Base-by-base conservation (phyloP, 2,797 vertebrate species). In the Notolabrus celidotus region DNA sequence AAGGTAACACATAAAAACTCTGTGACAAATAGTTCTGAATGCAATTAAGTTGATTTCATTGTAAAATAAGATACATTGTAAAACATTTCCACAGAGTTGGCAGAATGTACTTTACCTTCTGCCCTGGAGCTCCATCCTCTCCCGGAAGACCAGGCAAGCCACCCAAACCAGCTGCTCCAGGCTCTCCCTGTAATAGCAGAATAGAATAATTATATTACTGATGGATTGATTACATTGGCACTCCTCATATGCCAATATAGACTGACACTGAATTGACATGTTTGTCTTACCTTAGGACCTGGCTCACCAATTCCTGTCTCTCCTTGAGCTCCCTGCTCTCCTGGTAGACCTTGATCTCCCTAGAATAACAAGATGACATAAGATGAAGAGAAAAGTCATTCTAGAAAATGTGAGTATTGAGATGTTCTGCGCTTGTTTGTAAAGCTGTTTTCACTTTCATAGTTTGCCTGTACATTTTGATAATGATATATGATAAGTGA, bases 81-180 rank as follows among this genome's bases (percentile, higher is more conserved):
- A 10, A 50, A 3, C 5, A 43, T 74, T 57, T 51, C 5, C 36
- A 49, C 19, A 39, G 17, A 66, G n/a, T 15, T 57, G n/a, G 3
- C 10, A 34, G 57, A 31, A 38, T 39, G 12, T 33, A 91, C 89
- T 57, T 46, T 85, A 96, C 96, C 95, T 98, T 97, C 88, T 97
- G 96, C 67, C 96, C 97, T 55, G 96, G 95, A 41, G 94, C 94
- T 42, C 96, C 97, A 57, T 97, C 96, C 77, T 97, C 96, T 83
- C 97, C 96, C 54, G 97, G 97, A 85, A 97, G 94, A 78, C 96
- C 96, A 47, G 95, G 96, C 43, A 97, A 85, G 17, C 96, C 96
- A 66, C 93, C 92, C 8, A 96, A 74, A 80, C 97, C 97, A 80
- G 92, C 73, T 74, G 92, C 53, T 55, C 97, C 96, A 75, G 95